Evolutionary conservation across 1,140 invertebrate species (phyloP).

Genomic region (Drosophila nikananu): DNA sequence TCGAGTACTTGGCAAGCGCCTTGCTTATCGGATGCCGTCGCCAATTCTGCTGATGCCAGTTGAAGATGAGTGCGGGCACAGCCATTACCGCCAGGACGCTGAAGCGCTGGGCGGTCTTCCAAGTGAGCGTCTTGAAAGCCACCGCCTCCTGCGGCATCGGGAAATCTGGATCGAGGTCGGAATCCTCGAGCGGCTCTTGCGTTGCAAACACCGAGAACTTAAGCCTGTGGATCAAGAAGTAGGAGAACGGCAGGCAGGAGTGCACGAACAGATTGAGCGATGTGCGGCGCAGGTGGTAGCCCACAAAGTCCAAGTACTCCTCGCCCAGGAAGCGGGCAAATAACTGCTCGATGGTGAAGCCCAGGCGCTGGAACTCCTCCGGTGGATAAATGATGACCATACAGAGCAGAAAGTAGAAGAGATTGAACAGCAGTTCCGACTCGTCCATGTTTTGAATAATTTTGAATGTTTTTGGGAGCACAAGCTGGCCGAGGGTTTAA

Average conservation of each 20-base stretch:
- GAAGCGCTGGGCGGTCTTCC: constrained; percentile 84
- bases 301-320: constrained; percentile 89
- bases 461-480: constrained; percentile 52
- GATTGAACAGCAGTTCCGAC: constrained; percentile 87
- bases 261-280: constrained; percentile 89
- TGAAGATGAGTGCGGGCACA: constrained; percentile 85
- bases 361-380: constrained; percentile 90
- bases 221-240: constrained; percentile 87
- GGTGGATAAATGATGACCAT: constrained; percentile 91
- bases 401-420: constrained; percentile 90
- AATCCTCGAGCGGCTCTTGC: constrained; percentile 69
- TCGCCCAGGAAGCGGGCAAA: constrained; percentile 89
- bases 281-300: constrained; percentile 90
- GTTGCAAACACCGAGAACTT: constrained; percentile 86
- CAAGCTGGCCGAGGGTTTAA: constrained; percentile 1
- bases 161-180: constrained; percentile 83
- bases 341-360: constrained; percentile 90
- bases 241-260: constrained; percentile 89
- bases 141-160: constrained; percentile 83
- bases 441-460: constrained; percentile 83
- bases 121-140: constrained; percentile 84
- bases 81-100: constrained; percentile 82
- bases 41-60: constrained; percentile 90
- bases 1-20: constrained; percentile 88
- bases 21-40: constrained; percentile 91